Conservation (phyloP, 2,113 vertebrate species). For the Pteropus alecto region DNA sequence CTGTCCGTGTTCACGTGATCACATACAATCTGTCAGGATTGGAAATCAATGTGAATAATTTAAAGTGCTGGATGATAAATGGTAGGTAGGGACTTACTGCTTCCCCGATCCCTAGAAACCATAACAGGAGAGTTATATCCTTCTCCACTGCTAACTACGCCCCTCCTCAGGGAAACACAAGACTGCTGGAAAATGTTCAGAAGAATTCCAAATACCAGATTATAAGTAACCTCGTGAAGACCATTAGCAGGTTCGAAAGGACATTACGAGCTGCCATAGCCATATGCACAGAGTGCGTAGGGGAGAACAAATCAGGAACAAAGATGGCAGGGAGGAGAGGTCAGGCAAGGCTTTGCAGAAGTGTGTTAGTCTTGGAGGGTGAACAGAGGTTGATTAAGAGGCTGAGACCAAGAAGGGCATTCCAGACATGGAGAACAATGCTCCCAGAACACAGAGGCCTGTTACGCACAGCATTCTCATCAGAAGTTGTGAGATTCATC, state of each 20-base stretch:
- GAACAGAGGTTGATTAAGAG: not conserved
- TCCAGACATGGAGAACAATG: not conserved
- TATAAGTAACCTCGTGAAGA: not conserved
- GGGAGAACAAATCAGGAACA: not conserved
- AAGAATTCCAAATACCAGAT: slow-evolving; percentile 43
- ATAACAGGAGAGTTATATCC: not conserved
- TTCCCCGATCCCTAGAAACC: not conserved
- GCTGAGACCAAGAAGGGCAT: not conserved
- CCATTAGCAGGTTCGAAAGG: not conserved
- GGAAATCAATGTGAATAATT: slow-evolving; percentile 72
- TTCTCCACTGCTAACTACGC: not conserved
- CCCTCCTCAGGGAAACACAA: not conserved
- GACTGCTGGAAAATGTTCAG: not conserved
- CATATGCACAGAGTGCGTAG: not conserved
- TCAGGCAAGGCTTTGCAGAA: not conserved
- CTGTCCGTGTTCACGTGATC: slow-evolving; percentile 71
- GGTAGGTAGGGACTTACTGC: slow-evolving; percentile 32
- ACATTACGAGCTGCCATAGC: not conserved
- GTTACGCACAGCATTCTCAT: not conserved
- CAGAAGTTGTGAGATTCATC: not conserved
- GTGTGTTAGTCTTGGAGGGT: not conserved
- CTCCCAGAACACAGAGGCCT: not conserved
- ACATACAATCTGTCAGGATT: slow-evolving; percentile 85
- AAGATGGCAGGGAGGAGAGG: not conserved
- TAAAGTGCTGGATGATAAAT: slow-evolving; percentile 45